These are phyloP conservation scores for Amblyjoppa fuscipennis DNA, from an alignment of 2,888 invertebrate genomes.

Conservation along the genomic window DNA sequence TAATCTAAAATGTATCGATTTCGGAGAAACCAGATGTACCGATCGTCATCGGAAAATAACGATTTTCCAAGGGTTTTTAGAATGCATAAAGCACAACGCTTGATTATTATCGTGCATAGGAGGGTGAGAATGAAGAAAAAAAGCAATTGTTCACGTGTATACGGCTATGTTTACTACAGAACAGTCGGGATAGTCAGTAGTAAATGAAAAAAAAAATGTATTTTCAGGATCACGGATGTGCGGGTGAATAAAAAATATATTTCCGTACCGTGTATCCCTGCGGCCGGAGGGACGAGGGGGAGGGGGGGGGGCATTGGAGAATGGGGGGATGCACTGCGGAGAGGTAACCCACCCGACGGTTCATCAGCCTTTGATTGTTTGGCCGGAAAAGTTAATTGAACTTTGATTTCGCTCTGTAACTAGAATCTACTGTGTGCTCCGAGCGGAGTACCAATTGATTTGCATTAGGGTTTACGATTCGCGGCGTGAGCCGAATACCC, in stretches of 20 bases:
- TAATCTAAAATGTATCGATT: neutral
- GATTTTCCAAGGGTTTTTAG: neutral
- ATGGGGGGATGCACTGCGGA: slow-evolving; percentile 15
- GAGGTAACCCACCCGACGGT: slow-evolving; percentile 73
- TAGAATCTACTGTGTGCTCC: slow-evolving; percentile 70
- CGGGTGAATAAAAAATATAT: slow-evolving; percentile 66
- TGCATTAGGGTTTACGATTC: slow-evolving; percentile 74
- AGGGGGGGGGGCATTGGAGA: slow-evolving; percentile 29
- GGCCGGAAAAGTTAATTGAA: slow-evolving; percentile 80
- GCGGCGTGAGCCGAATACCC: slow-evolving; percentile 46
- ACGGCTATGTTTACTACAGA: neutral
- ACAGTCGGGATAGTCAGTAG: slow-evolving; percentile 50
- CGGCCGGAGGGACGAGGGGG: slow-evolving; percentile 33
- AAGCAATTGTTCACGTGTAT: neutral
- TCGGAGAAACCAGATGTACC: neutral
- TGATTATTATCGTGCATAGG: neutral
- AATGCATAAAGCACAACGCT: neutral
- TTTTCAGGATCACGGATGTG: slow-evolving; percentile 63
- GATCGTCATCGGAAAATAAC: neutral
- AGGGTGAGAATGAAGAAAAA: neutral
- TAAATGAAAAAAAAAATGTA: slow-evolving; percentile 59
- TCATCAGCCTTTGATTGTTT: slow-evolving; percentile 81
- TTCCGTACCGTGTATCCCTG: slow-evolving; percentile 37
- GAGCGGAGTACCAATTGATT: slow-evolving; percentile 73
- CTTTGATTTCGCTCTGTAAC: slow-evolving; percentile 79